Base-by-base conservation (phyloP, 2,113 vertebrate genomes). In the Andinoacara biseriatus region DNA sequence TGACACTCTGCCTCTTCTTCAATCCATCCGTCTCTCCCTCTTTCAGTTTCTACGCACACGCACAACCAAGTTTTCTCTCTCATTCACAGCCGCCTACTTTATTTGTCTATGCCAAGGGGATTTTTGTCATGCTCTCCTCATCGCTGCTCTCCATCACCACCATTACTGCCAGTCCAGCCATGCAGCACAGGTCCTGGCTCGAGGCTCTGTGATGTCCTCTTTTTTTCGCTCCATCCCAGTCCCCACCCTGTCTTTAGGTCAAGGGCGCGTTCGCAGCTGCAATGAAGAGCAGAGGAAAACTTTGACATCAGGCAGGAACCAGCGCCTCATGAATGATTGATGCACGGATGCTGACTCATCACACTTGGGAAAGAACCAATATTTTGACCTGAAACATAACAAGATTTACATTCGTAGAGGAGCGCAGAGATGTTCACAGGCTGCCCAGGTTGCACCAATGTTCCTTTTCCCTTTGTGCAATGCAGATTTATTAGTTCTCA, bases 301-400 rank as follows among this genome's bases (percentile, higher is more conserved):
- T 77, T 88, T 87, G 86, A 90, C 80, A 86, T 78, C 72, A 76
- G 83, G 62, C 74, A 82, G 65, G 58, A 85, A 89, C 86, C 58
- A 78, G 81, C 82, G 85, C 83, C 91, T 94, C 94, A 93, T 95
- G 88, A 95, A 93, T 95, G 94, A 96, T 94, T 95, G 92, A 95
- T 94, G 90, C 40, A 18, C 6, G 10, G 80, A 72, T 90, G 94
- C 94, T 95, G 94, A 95, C 85, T 95, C 94, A 95, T 91, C 89
- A 86, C 90, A 87, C 85, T 58, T 31, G 89, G 91, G 93, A 87
- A 79, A 88, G 80, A 76, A 87, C 77, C 85, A 84, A 92, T 94
- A 92, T 93, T 90, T 93, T 93, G 88, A 94, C 90, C 86, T 86
- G 75, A 91, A 93, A 88, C 81, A 67, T 90, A 87, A 93, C 85